phyloP scores from a whole-genome alignment of 2,888 invertebrate genomes.

The Trisateles emortualis region DNA sequence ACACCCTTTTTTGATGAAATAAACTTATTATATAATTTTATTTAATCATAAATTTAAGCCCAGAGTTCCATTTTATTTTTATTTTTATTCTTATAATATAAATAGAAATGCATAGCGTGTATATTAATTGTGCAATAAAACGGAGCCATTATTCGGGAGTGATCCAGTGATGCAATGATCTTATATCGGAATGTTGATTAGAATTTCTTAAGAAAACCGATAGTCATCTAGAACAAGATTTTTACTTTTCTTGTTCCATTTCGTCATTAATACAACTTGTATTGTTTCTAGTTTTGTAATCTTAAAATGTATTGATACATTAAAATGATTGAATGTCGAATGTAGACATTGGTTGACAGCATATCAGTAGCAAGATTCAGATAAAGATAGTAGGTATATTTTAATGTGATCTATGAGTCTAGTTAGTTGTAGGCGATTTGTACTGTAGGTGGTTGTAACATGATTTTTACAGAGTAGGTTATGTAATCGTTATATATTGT shows the following conservation, averaged over 20 bases:
- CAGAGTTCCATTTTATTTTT: no score
- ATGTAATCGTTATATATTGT: not conserved
- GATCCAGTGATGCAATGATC: slow-evolving; percentile 41
- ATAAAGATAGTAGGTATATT: not conserved
- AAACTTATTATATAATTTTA: no score
- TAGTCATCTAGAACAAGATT: slow-evolving; percentile 17
- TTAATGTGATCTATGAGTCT: not conserved
- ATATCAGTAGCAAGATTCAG: not conserved
- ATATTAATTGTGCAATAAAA: no score
- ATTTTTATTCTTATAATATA: no score
- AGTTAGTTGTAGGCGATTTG: not conserved
- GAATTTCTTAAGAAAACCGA: slow-evolving; percentile 26
- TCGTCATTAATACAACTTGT: not conserved
- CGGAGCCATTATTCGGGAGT: slow-evolving; percentile 52
- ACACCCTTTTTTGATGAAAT: no score
- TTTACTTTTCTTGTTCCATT: not conserved
- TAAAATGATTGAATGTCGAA: slow-evolving; percentile 1
- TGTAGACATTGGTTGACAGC: not conserved
- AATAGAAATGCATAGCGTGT: no score
- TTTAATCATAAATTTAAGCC: no score
- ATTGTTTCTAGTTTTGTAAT: not conserved
- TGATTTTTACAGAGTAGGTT: not conserved
- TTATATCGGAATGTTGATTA: slow-evolving; percentile 47
- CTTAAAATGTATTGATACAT: slow-evolving; percentile 1
- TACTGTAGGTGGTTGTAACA: not conserved